Base-by-base conservation (phyloP, 2,113 vertebrate genomes). In the Vidua macroura region DNA sequence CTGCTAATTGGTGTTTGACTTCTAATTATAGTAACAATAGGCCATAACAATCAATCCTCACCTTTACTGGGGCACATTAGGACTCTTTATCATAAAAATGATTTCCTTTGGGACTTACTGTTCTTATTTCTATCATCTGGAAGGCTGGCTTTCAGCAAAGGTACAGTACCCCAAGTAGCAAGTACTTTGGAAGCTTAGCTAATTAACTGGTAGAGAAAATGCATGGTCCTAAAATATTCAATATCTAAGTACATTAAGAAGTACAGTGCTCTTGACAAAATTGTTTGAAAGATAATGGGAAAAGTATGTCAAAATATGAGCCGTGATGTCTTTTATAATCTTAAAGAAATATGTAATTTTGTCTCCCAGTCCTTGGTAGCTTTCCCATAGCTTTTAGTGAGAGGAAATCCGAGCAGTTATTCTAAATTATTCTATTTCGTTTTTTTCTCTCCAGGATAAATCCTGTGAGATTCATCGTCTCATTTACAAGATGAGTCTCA, bases 21-120 rank as follows among this genome's bases (percentile, higher is more conserved):
- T 97, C 90, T 96, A 95, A 94, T 97, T 97, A 93, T 96, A 96
- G 93, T 92, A 96, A 97, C 92, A 97, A 92, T 96, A 95, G 94
- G 31, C 92, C 90, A 28, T 96, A 95, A 95, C 75, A 97, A 79
- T 96, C 90, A 94, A 33, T 95, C 83, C 72, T 95, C 80, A 95
- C 89, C 83, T 96, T 96, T 96, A 90, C 53, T 95, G 83, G 70
- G 66, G 73, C 68, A 73, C 83, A 92, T 96, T 96, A 93, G 76
- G 76, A 70, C 86, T 97, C 89, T 90, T 77, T 88, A 78, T 88
- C 81, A 94, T 86, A 96, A 87, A 82, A 96, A 91, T 96, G 7
- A 95, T 97, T 96, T 90, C 89, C 77, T 94, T 88, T 59, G 92
- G 83, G 79, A 83, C 30, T 94, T 87, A 55, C 24, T 90, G 74